phyloP scores from a whole-genome alignment of 2,113 vertebrate species.

The Hippocampus comes region DNA sequence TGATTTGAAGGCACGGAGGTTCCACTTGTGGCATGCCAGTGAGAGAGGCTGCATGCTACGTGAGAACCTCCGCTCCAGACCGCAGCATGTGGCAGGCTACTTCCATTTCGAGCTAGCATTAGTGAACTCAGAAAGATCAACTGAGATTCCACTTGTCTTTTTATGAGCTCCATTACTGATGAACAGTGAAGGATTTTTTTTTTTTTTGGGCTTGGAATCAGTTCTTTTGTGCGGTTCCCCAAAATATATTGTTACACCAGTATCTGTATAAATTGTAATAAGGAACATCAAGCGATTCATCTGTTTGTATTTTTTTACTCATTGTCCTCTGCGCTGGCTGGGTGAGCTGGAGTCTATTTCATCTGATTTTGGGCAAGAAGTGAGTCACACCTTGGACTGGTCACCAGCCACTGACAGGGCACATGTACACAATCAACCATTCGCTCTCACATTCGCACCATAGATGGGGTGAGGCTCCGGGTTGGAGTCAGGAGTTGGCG shows the following conservation, averaged over 20 bases:
- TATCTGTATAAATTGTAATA: no score
- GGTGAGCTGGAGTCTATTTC: no score
- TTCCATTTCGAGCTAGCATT: neutral
- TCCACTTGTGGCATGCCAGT: conserved; percentile 21
- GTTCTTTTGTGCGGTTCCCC: neutral
- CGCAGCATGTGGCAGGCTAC: neutral
- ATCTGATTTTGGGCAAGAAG: no score
- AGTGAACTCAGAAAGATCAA: neutral
- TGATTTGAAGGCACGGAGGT: conserved; percentile 9
- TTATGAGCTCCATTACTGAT: conserved; percentile 1
- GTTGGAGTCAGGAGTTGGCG: no score
- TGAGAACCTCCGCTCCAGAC: conserved; percentile 9
- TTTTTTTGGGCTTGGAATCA: neutral
- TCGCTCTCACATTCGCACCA: no score
- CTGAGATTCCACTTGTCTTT: neutral
- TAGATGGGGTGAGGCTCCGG: no score
- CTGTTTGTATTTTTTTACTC: no score
- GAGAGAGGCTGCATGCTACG: conserved; percentile 19
- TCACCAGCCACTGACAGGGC: no score
- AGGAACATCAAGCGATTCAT: no score
- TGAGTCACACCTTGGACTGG: no score
- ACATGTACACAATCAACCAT: no score
- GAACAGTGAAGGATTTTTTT: neutral
- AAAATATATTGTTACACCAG: neutral
- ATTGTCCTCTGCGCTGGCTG: no score